Evolutionary conservation across 2,113 vertebrate species (phyloP).

Genomic region (Alosa alosa): DNA sequence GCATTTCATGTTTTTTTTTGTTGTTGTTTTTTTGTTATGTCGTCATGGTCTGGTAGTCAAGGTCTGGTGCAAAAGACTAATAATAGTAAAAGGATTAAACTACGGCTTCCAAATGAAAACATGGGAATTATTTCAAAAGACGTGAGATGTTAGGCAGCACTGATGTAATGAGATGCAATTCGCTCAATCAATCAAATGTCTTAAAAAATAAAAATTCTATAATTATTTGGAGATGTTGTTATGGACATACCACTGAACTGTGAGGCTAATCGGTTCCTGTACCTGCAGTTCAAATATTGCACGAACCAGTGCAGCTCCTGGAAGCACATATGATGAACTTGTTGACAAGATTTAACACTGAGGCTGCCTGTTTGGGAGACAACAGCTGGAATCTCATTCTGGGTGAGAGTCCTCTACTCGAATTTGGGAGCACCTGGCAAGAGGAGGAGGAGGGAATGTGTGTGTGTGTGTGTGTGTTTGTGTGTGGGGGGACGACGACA

Average conservation of each 20-base stretch:
- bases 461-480: too few relatives aligned
- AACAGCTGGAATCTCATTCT: not conserved
- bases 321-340: not conserved
- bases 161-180: not conserved
- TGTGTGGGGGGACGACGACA: not conserved
- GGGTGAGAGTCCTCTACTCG: not conserved
- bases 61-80: not conserved
- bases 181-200: not conserved
- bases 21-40: not conserved
- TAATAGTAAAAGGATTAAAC: not conserved
- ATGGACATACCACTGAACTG: too few relatives aligned
- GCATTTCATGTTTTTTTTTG: not conserved
- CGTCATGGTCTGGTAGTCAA: not conserved
- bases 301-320: not conserved
- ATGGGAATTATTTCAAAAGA: not conserved
- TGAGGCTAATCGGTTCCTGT: not conserved
- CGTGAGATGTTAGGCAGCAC: not conserved
- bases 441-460: not conserved
- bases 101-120: not conserved
- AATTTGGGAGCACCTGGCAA: not conserved
- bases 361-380: not conserved
- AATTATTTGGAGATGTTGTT: not conserved
- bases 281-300: not conserved
- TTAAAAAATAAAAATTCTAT: not conserved
- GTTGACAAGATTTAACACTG: not conserved